These are phyloP conservation scores for Phataginus tetradactyla DNA, from an alignment of 2,797 vertebrate genomes.

Conservation along the genomic window DNA sequence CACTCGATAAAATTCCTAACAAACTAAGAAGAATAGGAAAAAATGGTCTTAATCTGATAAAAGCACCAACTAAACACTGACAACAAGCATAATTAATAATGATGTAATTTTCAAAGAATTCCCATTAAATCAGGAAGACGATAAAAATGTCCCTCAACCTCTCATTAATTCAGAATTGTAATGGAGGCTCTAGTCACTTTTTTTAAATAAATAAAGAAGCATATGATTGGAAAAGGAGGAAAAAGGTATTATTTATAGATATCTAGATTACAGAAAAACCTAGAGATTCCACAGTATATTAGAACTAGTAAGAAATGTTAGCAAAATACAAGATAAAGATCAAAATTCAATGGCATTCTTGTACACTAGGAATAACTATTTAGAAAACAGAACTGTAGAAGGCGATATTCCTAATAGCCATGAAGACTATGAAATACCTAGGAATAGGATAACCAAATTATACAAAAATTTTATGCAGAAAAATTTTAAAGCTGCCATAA, in stretches of 20 bases:
- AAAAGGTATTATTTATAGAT: not conserved
- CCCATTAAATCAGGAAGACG: not conserved
- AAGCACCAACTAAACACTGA: conserved; percentile 5
- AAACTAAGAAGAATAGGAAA: not conserved
- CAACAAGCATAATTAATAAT: conserved; percentile 24
- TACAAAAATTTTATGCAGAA: not conserved
- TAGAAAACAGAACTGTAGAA: not conserved
- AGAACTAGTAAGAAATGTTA: conserved; percentile 16
- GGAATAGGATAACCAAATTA: not conserved
- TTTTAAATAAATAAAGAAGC: not conserved
- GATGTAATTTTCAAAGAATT: conserved; percentile 33
- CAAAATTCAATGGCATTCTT: not conserved
- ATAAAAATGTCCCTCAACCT: not conserved
- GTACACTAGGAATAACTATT: not conserved
- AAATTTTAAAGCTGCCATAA: not conserved
- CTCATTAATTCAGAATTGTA: conserved; percentile 11
- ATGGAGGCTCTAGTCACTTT: not conserved
- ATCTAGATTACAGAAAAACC: not conserved
- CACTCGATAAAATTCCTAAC: conserved; percentile 5
- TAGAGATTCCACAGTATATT: not conserved
- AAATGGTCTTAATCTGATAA: conserved; percentile 11
- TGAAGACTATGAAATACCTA: not conserved
- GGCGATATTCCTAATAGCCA: not conserved
- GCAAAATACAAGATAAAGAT: not conserved
- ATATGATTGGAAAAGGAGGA: conserved; percentile 2